Evolutionary conservation across 2,888 invertebrate genomes (phyloP).

Genomic region (Agrochola lychnidis): DNA sequence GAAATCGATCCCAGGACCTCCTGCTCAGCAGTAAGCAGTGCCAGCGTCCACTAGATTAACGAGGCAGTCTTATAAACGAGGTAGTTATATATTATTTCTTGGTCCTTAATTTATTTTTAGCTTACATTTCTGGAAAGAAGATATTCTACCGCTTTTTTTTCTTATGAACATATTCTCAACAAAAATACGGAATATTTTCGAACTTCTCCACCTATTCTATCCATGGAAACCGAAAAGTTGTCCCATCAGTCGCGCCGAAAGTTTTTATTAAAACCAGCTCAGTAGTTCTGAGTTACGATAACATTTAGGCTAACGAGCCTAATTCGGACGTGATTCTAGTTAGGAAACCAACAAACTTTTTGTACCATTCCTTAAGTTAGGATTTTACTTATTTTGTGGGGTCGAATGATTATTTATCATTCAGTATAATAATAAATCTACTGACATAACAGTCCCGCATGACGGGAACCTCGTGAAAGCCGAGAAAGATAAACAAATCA

Average conservation of each 20-base stretch:
- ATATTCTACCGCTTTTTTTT: neutral
- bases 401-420: neutral
- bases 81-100: too few species aligned
- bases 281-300: slow-evolving; percentile 1
- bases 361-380: neutral
- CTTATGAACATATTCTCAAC: too few species aligned
- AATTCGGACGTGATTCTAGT: slow-evolving; percentile 6
- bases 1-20: too few species aligned
- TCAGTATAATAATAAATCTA: neutral
- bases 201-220: neutral
- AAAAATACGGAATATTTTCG: neutral
- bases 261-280: slow-evolving; percentile 6
- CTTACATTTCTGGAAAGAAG: neutral
- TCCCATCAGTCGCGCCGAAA: neutral
- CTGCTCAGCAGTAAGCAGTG: too few species aligned
- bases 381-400: neutral
- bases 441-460: too few species aligned
- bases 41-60: too few species aligned
- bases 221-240: neutral
- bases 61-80: too few species aligned
- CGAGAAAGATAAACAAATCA: too few species aligned
- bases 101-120: neutral
- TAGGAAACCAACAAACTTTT: slow-evolving; percentile 9
- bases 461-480: too few species aligned
- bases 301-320: slow-evolving; percentile 19